phyloP scores from a whole-genome alignment of 2,113 vertebrate genomes.

The Sinocyclocheilus anshuiensis region DNA sequence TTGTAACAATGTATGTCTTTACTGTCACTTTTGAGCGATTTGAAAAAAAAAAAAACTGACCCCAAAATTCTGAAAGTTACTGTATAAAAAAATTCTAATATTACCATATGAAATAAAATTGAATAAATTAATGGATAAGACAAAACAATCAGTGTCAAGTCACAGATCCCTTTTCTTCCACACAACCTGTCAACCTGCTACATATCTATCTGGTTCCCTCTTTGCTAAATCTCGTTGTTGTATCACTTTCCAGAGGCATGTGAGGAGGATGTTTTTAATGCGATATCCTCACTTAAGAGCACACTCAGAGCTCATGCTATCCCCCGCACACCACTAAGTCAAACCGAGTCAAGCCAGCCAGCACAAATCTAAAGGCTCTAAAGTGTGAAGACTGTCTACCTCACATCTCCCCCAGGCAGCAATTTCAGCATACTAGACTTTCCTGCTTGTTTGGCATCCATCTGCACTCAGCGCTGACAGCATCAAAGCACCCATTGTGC shows the following conservation, averaged over 20 bases:
- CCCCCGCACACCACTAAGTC: slow-evolving; percentile 22
- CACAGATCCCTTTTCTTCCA: neutral
- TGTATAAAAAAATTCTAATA: neutral
- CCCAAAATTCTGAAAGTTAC: neutral
- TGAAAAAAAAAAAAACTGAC: too few relatives aligned
- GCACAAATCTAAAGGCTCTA: slow-evolving; percentile 42
- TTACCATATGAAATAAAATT: neutral
- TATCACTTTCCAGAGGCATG: slow-evolving; percentile 9
- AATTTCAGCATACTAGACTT: slow-evolving; percentile 44
- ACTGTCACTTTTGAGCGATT: too few relatives aligned
- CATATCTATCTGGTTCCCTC: neutral
- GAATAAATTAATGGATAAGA: neutral
- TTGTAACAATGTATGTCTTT: too few relatives aligned
- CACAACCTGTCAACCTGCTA: slow-evolving; percentile 17
- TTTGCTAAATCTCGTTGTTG: neutral
- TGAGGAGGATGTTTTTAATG: slow-evolving; percentile 17
- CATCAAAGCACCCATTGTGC: slow-evolving; percentile 49
- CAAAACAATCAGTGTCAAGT: neutral
- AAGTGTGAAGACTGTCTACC: slow-evolving; percentile 20
- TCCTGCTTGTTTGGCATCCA: slow-evolving; percentile 27
- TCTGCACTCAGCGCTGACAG: slow-evolving; percentile 22
- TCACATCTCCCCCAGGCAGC: slow-evolving; percentile 34
- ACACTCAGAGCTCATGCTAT: slow-evolving; percentile 16
- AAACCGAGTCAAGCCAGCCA: slow-evolving; percentile 25
- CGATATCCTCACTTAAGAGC: slow-evolving; percentile 33